These are phyloP conservation scores for Podilymbus podiceps DNA, from an alignment of 2,113 vertebrate genomes.

Conservation along the genomic window DNA sequence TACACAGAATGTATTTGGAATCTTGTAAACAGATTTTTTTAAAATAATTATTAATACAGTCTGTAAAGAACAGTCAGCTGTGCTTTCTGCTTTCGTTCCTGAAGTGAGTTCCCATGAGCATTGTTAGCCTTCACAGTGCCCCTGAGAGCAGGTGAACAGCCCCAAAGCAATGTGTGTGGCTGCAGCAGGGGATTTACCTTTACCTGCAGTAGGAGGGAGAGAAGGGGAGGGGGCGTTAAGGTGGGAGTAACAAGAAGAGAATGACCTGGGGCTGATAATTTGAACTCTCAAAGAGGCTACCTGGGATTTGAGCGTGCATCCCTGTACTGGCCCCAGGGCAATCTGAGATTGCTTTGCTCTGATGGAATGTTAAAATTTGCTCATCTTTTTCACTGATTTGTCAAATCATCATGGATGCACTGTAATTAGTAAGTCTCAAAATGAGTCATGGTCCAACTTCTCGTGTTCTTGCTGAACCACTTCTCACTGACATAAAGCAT, in stretches of 20 bases:
- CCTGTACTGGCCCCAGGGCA: not conserved
- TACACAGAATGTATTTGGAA: not conserved
- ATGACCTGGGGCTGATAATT: not conserved
- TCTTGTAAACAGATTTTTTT: not conserved
- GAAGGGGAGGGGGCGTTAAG: too few species aligned
- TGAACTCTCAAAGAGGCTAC: not conserved
- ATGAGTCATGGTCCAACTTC: not conserved
- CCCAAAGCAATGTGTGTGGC: fast-evolving
- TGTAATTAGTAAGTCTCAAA: not conserved
- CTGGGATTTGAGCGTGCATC: not conserved
- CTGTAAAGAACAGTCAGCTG: not conserved
- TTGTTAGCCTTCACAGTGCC: not conserved
- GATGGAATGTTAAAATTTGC: not conserved
- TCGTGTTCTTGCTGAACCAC: not conserved
- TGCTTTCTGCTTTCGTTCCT: not conserved
- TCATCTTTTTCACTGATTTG: not conserved
- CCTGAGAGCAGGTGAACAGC: not conserved
- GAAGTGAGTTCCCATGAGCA: not conserved
- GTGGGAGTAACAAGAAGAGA: not conserved
- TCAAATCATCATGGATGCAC: fast-evolving
- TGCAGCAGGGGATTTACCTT: fast-evolving
- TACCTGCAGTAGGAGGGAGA: not conserved
- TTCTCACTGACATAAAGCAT: not conserved
- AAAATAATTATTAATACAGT: not conserved
- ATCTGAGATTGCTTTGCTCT: not conserved